Percentiles rank a stretch among this genome's conserved stretches.
Conservation (phyloP, 2,888 invertebrate genomes). For the Lithophane semibrunnea region DNA sequence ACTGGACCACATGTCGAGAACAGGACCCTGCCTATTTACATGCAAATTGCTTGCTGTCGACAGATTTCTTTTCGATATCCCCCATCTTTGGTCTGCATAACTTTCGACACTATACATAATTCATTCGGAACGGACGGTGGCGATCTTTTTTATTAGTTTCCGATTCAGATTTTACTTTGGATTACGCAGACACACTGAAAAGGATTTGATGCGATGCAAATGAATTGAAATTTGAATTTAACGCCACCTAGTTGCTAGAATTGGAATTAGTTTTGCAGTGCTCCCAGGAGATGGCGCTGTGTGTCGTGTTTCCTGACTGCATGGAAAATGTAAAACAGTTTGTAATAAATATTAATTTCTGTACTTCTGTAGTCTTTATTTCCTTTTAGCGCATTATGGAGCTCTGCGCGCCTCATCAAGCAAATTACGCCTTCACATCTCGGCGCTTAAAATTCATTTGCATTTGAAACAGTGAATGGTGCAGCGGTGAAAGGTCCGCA, state of each 20-base stretch:
- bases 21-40: conserved; percentile 77
- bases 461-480: conserved; percentile 76
- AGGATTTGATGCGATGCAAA: conserved; percentile 43
- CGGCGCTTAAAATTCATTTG: conserved; percentile 73
- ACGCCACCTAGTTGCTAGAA: conserved; percentile 68
- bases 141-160: conserved; percentile 70
- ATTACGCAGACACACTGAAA: conserved; percentile 46
- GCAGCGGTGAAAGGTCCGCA: conserved; percentile 70
- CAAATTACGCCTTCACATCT: conserved; percentile 76
- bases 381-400: conserved; percentile 69
- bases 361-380: conserved; percentile 67
- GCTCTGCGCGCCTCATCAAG: conserved; percentile 71
- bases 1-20: conserved; percentile 77
- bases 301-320: conserved; percentile 36
- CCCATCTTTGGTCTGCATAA: conserved; percentile 72
- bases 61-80: conserved; percentile 75
- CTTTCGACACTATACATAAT: conserved; percentile 75
- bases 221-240: conserved; percentile 44
- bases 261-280: conserved; percentile 31
- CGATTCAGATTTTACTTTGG: conserved; percentile 62
- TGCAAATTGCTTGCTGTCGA: conserved; percentile 78
- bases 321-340: conserved; percentile 62
- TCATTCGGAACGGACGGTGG: conserved; percentile 70
- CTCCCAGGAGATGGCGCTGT: conserved; percentile 69
- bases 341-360: conserved; percentile 74